phyloP scores from a whole-genome alignment of 1,140 invertebrate genomes.

The Radopholus similis region DNA sequence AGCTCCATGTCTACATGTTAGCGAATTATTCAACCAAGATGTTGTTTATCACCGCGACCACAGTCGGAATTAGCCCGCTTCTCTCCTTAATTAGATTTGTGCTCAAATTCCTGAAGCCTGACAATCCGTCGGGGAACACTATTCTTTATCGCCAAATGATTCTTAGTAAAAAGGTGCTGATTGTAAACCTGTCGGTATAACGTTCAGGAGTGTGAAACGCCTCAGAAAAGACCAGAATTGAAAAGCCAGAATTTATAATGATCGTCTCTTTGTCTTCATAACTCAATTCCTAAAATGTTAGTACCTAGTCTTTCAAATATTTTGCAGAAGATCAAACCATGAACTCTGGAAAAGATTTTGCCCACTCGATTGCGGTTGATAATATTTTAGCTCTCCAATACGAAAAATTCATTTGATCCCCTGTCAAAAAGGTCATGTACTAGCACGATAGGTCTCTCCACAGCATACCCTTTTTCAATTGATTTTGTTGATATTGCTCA shows the following conservation, averaged over 20 bases:
- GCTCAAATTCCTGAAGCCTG: constrained; percentile 51
- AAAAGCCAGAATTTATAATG: constrained; percentile 52
- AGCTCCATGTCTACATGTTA: constrained; percentile 1
- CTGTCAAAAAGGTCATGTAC: background rate
- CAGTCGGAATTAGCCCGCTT: constrained; percentile 55
- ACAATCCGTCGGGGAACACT: constrained; percentile 48
- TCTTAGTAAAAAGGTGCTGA: too few relatives aligned
- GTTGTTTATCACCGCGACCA: constrained; percentile 58
- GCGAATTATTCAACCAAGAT: constrained; percentile 43
- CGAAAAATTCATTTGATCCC: constrained; percentile 53
- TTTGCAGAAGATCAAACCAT: constrained; percentile 20
- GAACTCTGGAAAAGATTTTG: constrained; percentile 52
- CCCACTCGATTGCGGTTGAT: constrained; percentile 54
- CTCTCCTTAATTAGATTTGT: constrained; percentile 54
- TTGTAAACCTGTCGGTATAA: constrained; percentile 55
- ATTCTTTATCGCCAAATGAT: too few relatives aligned
- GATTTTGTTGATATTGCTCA: constrained; percentile 25
- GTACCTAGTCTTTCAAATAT: background rate
- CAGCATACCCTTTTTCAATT: constrained; percentile 29
- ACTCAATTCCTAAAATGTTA: constrained; percentile 29
- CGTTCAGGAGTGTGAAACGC: constrained; percentile 57
- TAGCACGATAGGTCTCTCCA: background rate
- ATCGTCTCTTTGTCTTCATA: constrained; percentile 44
- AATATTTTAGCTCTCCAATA: constrained; percentile 58
- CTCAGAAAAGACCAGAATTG: constrained; percentile 56